Evolutionary conservation across 2,113 vertebrate genomes (phyloP).

Genomic region (Oryzias melastigma): DNA sequence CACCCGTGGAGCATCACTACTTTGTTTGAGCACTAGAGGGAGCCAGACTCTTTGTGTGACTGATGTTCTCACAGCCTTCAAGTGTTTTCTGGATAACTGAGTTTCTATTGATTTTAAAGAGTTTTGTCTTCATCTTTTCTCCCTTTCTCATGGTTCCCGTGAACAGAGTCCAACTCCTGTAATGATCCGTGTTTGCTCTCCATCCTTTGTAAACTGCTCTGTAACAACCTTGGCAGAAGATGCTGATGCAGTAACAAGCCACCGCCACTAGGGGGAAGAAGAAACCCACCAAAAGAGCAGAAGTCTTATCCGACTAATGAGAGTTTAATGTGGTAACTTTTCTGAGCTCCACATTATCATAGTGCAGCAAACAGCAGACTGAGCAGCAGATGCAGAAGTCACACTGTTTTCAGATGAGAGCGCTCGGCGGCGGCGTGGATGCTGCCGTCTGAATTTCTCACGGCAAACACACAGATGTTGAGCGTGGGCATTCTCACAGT

Average conservation of each 20-base stretch:
- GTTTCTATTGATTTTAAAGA: too few species aligned
- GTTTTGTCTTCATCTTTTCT: neutral
- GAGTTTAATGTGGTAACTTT: conserved; percentile 9
- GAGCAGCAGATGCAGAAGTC: conserved; percentile 26
- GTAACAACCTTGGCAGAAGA: conserved; percentile 44
- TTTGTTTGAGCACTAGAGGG: conserved; percentile 41
- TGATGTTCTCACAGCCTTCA: neutral
- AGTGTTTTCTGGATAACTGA: neutral
- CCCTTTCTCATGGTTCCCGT: conserved; percentile 4
- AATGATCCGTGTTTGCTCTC: conserved; percentile 35
- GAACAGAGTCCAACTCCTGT: conserved; percentile 24
- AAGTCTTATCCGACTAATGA: neutral
- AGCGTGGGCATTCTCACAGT: too few species aligned
- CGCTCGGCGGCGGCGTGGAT: neutral
- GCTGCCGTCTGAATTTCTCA: neutral
- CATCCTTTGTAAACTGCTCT: conserved; percentile 35
- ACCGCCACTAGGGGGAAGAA: conserved; percentile 45
- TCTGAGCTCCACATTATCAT: conserved; percentile 2
- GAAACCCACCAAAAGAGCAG: conserved; percentile 28
- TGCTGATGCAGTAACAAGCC: neutral
- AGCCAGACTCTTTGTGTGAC: conserved; percentile 1
- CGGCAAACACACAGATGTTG: conserved; percentile 8
- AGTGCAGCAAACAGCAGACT: conserved; percentile 17
- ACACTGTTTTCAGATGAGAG: conserved; percentile 11
- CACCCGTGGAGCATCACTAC: neutral